Evolutionary conservation across 1,140 invertebrate genomes (phyloP).

Genomic region (Tetramorium simillimum): DNA sequence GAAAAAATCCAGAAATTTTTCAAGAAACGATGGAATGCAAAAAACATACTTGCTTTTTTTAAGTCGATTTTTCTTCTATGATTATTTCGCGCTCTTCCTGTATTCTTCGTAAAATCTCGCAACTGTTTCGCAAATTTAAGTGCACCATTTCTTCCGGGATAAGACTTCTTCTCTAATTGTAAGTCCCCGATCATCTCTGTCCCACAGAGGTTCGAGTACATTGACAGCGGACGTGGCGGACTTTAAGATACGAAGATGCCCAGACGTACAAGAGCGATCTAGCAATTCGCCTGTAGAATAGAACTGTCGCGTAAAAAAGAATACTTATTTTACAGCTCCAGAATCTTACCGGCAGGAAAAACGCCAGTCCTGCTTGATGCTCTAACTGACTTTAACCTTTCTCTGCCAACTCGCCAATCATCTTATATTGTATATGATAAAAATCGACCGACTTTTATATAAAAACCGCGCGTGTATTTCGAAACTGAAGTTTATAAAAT

Average conservation of each 20-base stretch:
- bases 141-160: neutral
- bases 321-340: slow-evolving; percentile 85
- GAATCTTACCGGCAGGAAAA: slow-evolving; percentile 83
- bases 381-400: slow-evolving; percentile 38
- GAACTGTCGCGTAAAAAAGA: too few relatives aligned
- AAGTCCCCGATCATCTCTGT: slow-evolving; percentile 73
- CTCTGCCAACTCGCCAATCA: slow-evolving; percentile 29
- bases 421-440: slow-evolving; percentile 15
- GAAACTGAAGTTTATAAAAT: neutral
- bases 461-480: neutral
- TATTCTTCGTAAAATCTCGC: neutral
- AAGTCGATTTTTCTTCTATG: neutral
- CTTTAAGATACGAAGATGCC: slow-evolving; percentile 75
- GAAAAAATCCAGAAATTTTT: neutral
- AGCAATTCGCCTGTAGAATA: neutral
- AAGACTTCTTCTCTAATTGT: slow-evolving; percentile 11
- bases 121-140: neutral
- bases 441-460: neutral
- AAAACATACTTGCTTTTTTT: neutral
- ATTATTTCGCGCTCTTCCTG: neutral
- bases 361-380: slow-evolving; percentile 83
- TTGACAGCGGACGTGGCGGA: slow-evolving; percentile 84
- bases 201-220: slow-evolving; percentile 85
- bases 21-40: neutral
- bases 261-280: slow-evolving; percentile 60